Evolutionary conservation across 2,888 invertebrate species (phyloP).

Genomic region (Melanostoma scalare): DNA sequence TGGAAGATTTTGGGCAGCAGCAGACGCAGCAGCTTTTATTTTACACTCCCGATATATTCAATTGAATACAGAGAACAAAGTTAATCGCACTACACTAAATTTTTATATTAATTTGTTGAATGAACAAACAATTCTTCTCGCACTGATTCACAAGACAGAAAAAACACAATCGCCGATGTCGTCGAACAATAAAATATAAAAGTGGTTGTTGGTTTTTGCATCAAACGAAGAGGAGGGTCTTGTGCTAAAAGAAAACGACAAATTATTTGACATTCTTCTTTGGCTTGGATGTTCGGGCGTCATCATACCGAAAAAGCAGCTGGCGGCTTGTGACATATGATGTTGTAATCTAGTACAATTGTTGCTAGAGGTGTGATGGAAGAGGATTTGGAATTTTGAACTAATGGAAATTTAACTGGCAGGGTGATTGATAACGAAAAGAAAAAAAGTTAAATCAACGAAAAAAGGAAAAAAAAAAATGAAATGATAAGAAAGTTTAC

Average conservation of each 20-base stretch:
- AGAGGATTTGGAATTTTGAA: neutral
- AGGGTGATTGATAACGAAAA: too few relatives aligned
- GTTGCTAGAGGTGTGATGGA: neutral
- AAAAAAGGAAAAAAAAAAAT: too few relatives aligned
- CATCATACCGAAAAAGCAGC: conserved; percentile 22
- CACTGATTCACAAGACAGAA: conserved; percentile 64
- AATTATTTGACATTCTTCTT: conserved; percentile 61
- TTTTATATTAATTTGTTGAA: conserved; percentile 10
- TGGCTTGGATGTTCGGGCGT: conserved; percentile 52
- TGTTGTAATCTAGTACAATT: conserved; percentile 52
- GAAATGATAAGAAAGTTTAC: too few relatives aligned
- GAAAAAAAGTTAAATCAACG: too few relatives aligned
- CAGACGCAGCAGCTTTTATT: neutral
- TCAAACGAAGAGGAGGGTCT: conserved; percentile 35
- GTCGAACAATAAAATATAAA: conserved; percentile 51
- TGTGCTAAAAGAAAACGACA: conserved; percentile 43
- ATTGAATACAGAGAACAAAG: conserved; percentile 8
- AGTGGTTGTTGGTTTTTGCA: conserved; percentile 59
- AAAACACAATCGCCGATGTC: conserved; percentile 16
- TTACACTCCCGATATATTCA: neutral
- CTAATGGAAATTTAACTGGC: too few relatives aligned
- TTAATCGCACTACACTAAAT: conserved; percentile 45
- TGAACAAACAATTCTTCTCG: conserved; percentile 53
- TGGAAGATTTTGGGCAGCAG: neutral
- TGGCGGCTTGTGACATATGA: neutral